Conservation (phyloP, 2,797 vertebrate genomes). For the Tiaroga cobitis region DNA sequence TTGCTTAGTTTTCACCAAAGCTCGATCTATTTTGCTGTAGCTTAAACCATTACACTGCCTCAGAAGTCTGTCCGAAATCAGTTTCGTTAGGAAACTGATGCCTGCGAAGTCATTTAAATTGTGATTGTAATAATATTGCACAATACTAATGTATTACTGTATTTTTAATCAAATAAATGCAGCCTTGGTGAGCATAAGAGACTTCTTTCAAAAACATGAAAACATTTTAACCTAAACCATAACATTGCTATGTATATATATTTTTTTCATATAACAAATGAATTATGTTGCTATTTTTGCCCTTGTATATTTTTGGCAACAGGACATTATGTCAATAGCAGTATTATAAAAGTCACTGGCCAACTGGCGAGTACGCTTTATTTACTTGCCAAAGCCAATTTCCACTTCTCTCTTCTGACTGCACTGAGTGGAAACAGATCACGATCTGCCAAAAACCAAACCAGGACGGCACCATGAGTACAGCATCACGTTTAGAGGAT, state of each 20-base stretch:
- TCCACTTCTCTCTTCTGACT: conserved; percentile 28
- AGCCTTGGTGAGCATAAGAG: neutral
- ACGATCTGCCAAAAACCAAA: conserved; percentile 20
- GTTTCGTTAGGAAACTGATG: too few species aligned
- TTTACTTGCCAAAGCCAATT: conserved; percentile 35
- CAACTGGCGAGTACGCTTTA: conserved; percentile 3
- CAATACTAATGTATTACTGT: neutral
- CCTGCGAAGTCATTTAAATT: neutral
- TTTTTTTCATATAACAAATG: neutral
- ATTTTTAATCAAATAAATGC: neutral
- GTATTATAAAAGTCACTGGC: conserved; percentile 11
- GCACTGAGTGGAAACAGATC: conserved; percentile 26
- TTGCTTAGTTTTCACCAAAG: too few species aligned
- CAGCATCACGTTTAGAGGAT: neutral
- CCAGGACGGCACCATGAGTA: neutral
- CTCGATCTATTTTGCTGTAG: too few species aligned
- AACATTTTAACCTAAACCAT: neutral
- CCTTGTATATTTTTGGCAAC: conserved; percentile 10
- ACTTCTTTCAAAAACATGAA: neutral
- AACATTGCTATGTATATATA: neutral
- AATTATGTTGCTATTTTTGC: neutral
- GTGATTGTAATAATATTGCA: neutral
- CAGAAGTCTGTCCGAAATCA: too few species aligned
- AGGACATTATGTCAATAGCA: conserved; percentile 1
- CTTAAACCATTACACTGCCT: too few species aligned